phyloP scores from a whole-genome alignment of 1,140 invertebrate species.

The Microplitis demolitor region DNA sequence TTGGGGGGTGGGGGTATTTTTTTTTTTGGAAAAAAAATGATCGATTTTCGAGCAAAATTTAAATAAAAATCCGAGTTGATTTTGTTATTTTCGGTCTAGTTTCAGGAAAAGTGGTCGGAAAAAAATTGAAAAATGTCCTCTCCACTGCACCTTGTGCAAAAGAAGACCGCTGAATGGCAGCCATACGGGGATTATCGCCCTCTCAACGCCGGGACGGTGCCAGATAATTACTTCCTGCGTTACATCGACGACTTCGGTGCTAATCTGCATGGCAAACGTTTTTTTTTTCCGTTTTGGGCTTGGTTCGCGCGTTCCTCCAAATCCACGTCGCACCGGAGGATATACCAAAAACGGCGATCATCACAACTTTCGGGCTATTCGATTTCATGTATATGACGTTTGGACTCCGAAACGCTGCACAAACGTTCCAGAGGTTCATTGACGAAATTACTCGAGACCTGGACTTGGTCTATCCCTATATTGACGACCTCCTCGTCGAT shows the following conservation, averaged over 20 bases:
- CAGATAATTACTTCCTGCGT: conserved; percentile 51
- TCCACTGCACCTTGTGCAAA: not conserved
- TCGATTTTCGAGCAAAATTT: too few species aligned
- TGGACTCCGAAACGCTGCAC: conserved; percentile 47
- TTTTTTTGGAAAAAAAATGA: too few species aligned
- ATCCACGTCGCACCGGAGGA: conserved; percentile 45
- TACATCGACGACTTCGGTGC: not conserved
- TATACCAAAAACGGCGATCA: conserved; percentile 48
- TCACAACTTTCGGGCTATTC: conserved; percentile 33
- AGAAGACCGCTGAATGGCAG: not conserved
- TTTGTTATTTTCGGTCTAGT: too few species aligned
- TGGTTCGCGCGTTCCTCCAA: conserved; percentile 48
- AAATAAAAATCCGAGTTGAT: too few species aligned
- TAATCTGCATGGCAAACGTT: not conserved
- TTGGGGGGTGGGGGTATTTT: too few species aligned
- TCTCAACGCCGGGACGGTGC: conserved; percentile 14
- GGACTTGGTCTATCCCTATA: conserved; percentile 39
- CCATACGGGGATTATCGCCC: not conserved
- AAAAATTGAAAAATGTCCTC: too few species aligned
- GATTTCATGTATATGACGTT: conserved; percentile 50
- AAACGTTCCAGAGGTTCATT: conserved; percentile 55
- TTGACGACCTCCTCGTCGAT: conserved; percentile 48
- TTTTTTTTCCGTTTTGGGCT: not conserved
- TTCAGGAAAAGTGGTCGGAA: too few species aligned
- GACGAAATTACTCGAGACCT: conserved; percentile 49